Conservation (phyloP, 1,140 invertebrate species). For the Stegodyphus mimosarum region DNA sequence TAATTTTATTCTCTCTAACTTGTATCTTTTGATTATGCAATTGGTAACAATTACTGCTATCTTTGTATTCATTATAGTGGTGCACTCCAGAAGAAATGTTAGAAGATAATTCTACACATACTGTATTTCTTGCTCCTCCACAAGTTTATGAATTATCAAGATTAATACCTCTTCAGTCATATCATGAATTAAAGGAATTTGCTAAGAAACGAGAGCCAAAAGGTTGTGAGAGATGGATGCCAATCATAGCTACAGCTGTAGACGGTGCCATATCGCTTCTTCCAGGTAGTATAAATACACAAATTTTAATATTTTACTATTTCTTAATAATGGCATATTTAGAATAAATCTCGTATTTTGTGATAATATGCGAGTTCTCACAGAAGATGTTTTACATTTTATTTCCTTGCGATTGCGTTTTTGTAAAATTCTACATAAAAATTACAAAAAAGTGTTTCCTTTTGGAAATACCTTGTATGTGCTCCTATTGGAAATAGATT, state of each 20-base stretch:
- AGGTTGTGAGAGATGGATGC: constrained; percentile 68
- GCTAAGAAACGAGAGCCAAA: constrained; percentile 64
- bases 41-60: not conserved
- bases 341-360: too few relatives aligned
- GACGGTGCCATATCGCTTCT: constrained; percentile 68
- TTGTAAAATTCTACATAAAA: too few relatives aligned
- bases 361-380: too few relatives aligned
- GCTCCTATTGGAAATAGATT: too few relatives aligned
- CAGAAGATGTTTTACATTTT: too few relatives aligned
- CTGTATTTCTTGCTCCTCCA: constrained; percentile 69
- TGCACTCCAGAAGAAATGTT: constrained; percentile 66
- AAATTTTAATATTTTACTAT: not conserved
- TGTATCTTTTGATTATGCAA: not conserved
- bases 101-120: constrained; percentile 64
- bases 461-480: too few relatives aligned
- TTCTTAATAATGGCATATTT: not conserved
- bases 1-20: too few relatives aligned
- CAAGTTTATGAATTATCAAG: constrained; percentile 71
- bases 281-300: constrained; percentile 66
- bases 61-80: constrained; percentile 67
- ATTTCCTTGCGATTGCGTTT: too few relatives aligned
- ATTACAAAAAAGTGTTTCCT: too few relatives aligned
- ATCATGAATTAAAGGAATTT: constrained; percentile 67
- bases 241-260: constrained; percentile 66
- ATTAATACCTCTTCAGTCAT: constrained; percentile 65